These are phyloP conservation scores for Tachysurus vachellii DNA, from an alignment of 2,113 vertebrate species.

Conservation along the genomic window DNA sequence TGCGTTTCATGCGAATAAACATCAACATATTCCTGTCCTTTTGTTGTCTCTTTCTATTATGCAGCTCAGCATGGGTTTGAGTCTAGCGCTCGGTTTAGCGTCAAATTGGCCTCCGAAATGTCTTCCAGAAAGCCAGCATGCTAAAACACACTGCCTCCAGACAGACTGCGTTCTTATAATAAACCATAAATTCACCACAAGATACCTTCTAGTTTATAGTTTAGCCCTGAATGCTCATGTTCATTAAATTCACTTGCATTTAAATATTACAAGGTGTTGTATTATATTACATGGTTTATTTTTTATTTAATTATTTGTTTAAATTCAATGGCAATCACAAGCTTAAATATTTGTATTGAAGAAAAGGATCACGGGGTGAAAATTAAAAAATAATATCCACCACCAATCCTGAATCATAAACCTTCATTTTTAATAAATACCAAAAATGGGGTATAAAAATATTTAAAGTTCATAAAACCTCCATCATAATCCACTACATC, in stretches of 20 bases:
- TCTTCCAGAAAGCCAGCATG: not conserved
- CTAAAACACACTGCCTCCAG: not conserved
- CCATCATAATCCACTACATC: not conserved
- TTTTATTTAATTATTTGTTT: not conserved
- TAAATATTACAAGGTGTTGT: not conserved
- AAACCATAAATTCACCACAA: not conserved
- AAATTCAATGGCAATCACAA: too few relatives aligned
- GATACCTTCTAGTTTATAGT: not conserved
- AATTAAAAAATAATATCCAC: not conserved
- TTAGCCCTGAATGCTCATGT: not conserved
- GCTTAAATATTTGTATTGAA: too few relatives aligned
- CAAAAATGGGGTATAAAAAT: too few relatives aligned
- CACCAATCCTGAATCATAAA: not conserved
- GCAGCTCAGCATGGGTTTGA: not conserved
- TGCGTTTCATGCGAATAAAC: slow-evolving; percentile 37
- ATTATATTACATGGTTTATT: too few relatives aligned
- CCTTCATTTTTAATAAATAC: not conserved
- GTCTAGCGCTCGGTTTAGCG: not conserved
- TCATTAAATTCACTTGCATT: too few relatives aligned
- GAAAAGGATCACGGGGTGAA: not conserved
- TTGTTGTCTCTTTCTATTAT: slow-evolving; percentile 28
- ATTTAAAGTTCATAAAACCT: not conserved
- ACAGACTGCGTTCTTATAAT: not conserved
- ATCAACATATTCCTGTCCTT: slow-evolving; percentile 8
- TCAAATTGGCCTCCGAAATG: not conserved